Conservation (phyloP, 1,140 invertebrate genomes). For the Bombus superbus region DNA sequence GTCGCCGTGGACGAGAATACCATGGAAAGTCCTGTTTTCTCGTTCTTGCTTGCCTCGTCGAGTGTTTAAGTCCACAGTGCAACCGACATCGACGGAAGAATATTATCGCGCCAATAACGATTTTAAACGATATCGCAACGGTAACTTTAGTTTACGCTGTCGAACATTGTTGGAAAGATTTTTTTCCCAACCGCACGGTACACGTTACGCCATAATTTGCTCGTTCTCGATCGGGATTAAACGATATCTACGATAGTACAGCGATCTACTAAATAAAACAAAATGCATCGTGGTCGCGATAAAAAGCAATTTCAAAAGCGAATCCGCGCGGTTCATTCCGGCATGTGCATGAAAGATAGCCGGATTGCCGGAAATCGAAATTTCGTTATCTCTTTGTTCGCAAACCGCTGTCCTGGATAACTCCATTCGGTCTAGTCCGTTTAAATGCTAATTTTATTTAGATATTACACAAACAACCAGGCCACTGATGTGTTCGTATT, state of each 20-base stretch:
- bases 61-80: not conserved
- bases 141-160: not conserved
- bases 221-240: not conserved
- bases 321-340: not conserved
- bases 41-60: not conserved
- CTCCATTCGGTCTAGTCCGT: constrained; percentile 37
- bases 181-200: not conserved
- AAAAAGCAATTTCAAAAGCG: constrained; percentile 30
- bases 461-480: constrained; percentile 39
- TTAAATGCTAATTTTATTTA: constrained; percentile 55
- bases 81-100: not conserved
- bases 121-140: not conserved
- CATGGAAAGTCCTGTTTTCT: not conserved
- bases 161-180: not conserved
- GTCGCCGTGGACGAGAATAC: not conserved
- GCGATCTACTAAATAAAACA: constrained; percentile 15
- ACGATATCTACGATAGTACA: constrained; percentile 24
- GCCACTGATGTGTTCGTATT: not conserved
- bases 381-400: constrained; percentile 44
- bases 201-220: not conserved
- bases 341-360: constrained; percentile 42
- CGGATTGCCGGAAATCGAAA: constrained; percentile 45
- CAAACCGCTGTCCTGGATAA: constrained; percentile 8
- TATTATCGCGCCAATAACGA: not conserved
- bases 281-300: constrained; percentile 4